These are phyloP conservation scores for Venustoraphidia nigricollis DNA, from an alignment of 2,888 invertebrate genomes.

Conservation along the genomic window DNA sequence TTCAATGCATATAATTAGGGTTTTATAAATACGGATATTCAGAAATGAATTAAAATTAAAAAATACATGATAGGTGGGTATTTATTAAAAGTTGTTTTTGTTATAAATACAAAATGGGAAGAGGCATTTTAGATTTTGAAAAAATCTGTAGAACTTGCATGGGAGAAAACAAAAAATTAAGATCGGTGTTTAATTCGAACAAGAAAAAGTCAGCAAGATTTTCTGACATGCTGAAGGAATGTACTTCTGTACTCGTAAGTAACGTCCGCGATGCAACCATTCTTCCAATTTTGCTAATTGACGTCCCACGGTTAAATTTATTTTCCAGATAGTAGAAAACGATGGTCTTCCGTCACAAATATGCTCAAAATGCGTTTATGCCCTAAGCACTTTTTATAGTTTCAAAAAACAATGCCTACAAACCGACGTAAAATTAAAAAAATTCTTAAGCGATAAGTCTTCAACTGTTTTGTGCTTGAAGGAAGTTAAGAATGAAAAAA, in stretches of 20 bases:
- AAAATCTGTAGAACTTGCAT: too few relatives aligned
- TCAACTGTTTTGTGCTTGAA: neutral
- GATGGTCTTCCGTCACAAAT: slow-evolving; percentile 11
- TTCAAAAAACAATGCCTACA: slow-evolving; percentile 9
- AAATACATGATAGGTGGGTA: too few relatives aligned
- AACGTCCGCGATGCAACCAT: neutral
- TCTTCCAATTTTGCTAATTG: neutral
- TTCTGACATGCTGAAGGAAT: slow-evolving; percentile 10
- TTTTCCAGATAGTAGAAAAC: slow-evolving; percentile 9
- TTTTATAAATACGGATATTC: too few relatives aligned
- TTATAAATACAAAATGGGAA: too few relatives aligned
- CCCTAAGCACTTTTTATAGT: slow-evolving; percentile 9
- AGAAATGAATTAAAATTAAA: too few relatives aligned
- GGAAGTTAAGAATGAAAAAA: neutral
- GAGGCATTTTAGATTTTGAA: too few relatives aligned
- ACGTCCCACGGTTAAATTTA: too few relatives aligned
- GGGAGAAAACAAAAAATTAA: too few relatives aligned
- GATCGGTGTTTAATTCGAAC: neutral
- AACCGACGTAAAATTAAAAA: slow-evolving; percentile 8
- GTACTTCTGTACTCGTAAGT: slow-evolving; percentile 10
- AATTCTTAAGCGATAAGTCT: slow-evolving; percentile 1
- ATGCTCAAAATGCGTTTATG: slow-evolving; percentile 9
- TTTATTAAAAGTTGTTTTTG: too few relatives aligned
- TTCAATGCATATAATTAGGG: too few relatives aligned
- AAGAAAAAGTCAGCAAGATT: slow-evolving; percentile 6